Evolutionary conservation across 1,140 invertebrate species (phyloP).

Genomic region (Hyles euphorbiae): DNA sequence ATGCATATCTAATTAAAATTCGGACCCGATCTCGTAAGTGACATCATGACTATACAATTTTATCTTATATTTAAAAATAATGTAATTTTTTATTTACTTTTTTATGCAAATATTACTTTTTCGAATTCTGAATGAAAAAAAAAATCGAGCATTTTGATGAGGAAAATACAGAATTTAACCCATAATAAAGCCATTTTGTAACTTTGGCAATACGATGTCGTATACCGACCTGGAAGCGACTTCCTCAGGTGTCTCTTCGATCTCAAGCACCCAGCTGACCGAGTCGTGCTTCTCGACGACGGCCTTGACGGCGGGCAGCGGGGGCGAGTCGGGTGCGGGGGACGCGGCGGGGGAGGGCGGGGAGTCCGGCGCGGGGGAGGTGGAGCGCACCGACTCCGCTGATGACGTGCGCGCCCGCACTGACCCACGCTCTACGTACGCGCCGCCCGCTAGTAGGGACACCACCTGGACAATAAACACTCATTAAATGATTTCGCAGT

Average conservation of each 20-base stretch:
- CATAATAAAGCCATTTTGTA: no score
- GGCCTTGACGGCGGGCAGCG: constrained; percentile 83
- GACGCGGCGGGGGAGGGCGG: constrained; percentile 60
- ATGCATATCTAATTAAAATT: no score
- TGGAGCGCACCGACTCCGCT: constrained; percentile 45
- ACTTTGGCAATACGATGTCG: no score
- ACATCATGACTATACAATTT: no score
- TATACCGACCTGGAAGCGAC: constrained; percentile 69
- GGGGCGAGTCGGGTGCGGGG: constrained; percentile 56
- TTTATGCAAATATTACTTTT: no score
- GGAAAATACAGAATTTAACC: no score
- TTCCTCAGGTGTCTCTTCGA: constrained; percentile 82
- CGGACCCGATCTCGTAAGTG: no score
- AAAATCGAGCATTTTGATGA: no score
- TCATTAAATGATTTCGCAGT: no score
- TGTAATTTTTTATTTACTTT: no score
- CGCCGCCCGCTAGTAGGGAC: constrained; percentile 55
- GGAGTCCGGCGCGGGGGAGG: constrained; percentile 77
- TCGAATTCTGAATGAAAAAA: no score
- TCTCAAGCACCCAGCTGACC: constrained; percentile 88
- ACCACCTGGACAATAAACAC: constrained; percentile 42
- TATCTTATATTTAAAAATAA: no score
- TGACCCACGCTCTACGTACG: constrained; percentile 51
- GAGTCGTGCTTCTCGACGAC: constrained; percentile 89
- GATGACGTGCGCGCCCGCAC: constrained; percentile 55